Base-by-base conservation (phyloP, 1,140 invertebrate species). In the Drosophila melanica region DNA sequence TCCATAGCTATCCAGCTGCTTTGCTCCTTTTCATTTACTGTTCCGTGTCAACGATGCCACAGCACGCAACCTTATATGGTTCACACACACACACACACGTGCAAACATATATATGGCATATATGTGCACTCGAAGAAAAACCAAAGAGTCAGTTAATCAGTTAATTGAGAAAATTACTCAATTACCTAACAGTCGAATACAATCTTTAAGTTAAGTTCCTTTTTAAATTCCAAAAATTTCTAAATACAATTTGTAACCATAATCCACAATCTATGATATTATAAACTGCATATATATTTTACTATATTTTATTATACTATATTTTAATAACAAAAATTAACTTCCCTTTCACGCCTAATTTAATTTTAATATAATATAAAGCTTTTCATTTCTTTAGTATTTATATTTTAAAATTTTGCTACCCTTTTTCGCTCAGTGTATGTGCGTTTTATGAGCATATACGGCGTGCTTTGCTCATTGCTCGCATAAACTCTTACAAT, bases 401-500 rank as follows among this genome's bases (percentile, higher is more conserved):
- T 12, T n/a, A 27, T 27, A 27, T 27, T 41, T 0, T 41, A 41
- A 23, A 23, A 12, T 50, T 14, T 30, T 14, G 3, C 2, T 1
- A 5, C 2, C 4, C n/a, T 11, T 11, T 53, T 53, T 53, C 50
- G 7, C n/a, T 53, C 50, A 53, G 50, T 70, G 42, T 45, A 66
- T 33, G n/a, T 48, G 50, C 27, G 33, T 67, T 67, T 72, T 59
- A 67, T 67, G 60, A 64, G 42, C 75, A 74, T 72, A 64, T 81
- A 82, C 77, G 77, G 77, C 41, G 58, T 69, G 47, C 60, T 53
- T 50, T 30, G 58, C 66, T 75, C 80, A 86, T 81, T 85, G 75
- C 75, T 57, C 57, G 63, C 70, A 75, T 85, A 77, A 81, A 66
- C 73, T 80, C 73, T 58, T 63, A 66, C 64, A 81, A 86, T 86